Percentiles rank a stretch among this genome's conserved stretches.
These are phyloP conservation scores for Bombylius discolor DNA, from an alignment of 2,888 invertebrate species.

Conservation along the genomic window DNA sequence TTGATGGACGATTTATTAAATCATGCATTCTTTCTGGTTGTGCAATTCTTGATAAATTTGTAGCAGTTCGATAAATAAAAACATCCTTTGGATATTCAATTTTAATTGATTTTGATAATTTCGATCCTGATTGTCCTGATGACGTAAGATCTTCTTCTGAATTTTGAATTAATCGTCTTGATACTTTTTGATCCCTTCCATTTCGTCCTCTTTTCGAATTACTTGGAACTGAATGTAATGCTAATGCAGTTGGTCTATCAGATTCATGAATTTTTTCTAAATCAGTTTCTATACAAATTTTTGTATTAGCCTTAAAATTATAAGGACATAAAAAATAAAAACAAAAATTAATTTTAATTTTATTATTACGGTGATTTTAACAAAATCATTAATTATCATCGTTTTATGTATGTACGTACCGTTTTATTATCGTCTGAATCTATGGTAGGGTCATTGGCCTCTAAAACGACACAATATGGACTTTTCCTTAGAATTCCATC, in stretches of 20 bases:
- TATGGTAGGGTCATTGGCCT: constrained; percentile 41
- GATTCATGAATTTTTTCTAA: constrained; percentile 25
- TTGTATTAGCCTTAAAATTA: constrained; percentile 24
- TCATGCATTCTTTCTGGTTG: constrained; percentile 34
- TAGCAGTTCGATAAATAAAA: constrained; percentile 35
- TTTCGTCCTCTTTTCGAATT: constrained; percentile 2
- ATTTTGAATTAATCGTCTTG: constrained; percentile 15
- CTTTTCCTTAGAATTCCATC: constrained; percentile 26
- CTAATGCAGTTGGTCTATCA: constrained; percentile 29
- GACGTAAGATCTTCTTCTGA: constrained; percentile 18
- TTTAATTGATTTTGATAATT: constrained; percentile 15
- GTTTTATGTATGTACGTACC: constrained; percentile 8
- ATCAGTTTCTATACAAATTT: constrained; percentile 35
- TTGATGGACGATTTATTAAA: constrained; percentile 20
- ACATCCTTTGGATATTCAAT: constrained; percentile 29
- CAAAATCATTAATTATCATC: neutral
- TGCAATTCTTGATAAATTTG: constrained; percentile 36
- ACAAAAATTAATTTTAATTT: neutral
- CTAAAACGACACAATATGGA: constrained; percentile 40
- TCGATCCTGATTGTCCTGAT: constrained; percentile 12
- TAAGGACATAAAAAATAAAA: constrained; percentile 9
- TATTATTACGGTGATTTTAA: no score
- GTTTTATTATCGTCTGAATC: constrained; percentile 19
- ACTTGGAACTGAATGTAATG: constrained; percentile 16
- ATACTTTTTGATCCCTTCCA: constrained; percentile 2